Evolutionary conservation across 2,888 invertebrate genomes (phyloP).

Genomic region (Zygogramma bicolorata): DNA sequence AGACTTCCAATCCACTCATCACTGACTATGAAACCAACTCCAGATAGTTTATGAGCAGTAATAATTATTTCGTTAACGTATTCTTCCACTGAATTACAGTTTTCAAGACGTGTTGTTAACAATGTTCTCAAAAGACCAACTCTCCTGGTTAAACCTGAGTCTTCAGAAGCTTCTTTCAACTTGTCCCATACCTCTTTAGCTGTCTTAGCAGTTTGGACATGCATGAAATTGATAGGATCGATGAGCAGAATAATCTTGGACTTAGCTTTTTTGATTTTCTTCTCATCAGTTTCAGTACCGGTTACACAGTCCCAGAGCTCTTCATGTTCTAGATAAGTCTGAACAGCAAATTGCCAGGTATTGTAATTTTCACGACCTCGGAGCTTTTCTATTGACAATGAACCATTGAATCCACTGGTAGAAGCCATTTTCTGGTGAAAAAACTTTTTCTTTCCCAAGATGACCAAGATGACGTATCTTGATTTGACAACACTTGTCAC

Average conservation of each 20-base stretch:
- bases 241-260: conserved; percentile 45
- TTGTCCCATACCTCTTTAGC: conserved; percentile 21
- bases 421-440: not conserved
- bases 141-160: too few relatives aligned
- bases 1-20: too few relatives aligned
- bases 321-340: conserved; percentile 39
- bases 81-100: conserved; percentile 18
- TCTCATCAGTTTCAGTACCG: not conserved
- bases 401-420: not conserved
- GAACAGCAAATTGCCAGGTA: conserved; percentile 41
- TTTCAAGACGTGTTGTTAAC: too few relatives aligned
- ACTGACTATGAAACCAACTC: too few relatives aligned
- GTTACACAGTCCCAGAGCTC: conserved; percentile 39
- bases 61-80: conserved; percentile 20
- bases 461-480: too few relatives aligned
- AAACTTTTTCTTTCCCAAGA: conserved; percentile 11
- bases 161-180: conserved; percentile 11
- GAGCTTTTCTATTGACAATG: conserved; percentile 24
- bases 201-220: conserved; percentile 9
- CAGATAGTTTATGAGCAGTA: too few relatives aligned
- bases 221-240: conserved; percentile 23
- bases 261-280: conserved; percentile 36
- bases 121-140: too few relatives aligned
- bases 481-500: too few relatives aligned
- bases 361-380: conserved; percentile 38